Conservation (phyloP, 1,140 invertebrate genomes). For the Antheraea mylitta region DNA sequence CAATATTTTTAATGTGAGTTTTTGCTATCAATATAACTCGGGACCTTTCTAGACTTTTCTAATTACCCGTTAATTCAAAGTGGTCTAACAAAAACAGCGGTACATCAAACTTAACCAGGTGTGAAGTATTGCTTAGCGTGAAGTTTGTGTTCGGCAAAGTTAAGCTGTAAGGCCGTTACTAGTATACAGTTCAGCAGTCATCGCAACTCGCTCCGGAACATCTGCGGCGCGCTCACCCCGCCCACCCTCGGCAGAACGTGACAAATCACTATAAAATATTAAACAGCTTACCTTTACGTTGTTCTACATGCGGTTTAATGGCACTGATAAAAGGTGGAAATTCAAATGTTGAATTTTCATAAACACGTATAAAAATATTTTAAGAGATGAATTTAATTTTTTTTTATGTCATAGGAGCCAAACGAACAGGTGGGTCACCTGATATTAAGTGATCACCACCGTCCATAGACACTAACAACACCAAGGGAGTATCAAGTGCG, state of each 20-base stretch:
- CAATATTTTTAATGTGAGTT: too few species aligned
- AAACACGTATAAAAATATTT: background rate
- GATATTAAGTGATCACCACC: too few species aligned
- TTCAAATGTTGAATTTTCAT: background rate
- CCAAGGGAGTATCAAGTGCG: too few species aligned
- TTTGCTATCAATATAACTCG: background rate
- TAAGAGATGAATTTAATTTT: too few species aligned
- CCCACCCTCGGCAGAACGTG: background rate
- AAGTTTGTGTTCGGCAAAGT: constrained; percentile 26
- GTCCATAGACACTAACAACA: too few species aligned
- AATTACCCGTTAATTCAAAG: background rate
- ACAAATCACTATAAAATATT: constrained; percentile 12
- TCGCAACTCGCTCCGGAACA: constrained; percentile 32
- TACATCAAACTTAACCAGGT: constrained; percentile 3
- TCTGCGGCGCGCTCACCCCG: constrained; percentile 22
- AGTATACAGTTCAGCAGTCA: constrained; percentile 24
- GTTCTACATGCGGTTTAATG: background rate
- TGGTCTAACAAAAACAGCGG: constrained; percentile 2
- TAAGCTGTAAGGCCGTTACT: constrained; percentile 22
- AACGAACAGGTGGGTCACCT: too few species aligned
- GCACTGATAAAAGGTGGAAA: background rate
- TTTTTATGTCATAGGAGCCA: too few species aligned
- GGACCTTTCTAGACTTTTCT: background rate
- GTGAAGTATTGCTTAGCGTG: constrained; percentile 3
- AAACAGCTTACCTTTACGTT: constrained; percentile 3